Evolutionary conservation across 1,140 invertebrate genomes (phyloP).

Genomic region (Dysdera silvatica): DNA sequence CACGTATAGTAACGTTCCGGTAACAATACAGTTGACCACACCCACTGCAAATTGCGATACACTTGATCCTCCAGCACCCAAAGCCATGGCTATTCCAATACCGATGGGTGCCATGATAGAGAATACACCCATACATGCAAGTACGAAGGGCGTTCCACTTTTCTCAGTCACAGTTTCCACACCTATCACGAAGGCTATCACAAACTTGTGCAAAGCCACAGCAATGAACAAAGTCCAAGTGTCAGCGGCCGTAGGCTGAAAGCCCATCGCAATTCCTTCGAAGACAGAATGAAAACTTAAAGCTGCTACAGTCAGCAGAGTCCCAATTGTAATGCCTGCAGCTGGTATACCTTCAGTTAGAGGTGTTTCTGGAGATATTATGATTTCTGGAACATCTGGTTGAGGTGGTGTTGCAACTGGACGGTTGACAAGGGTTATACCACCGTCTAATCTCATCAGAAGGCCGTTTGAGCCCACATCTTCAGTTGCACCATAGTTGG

Average conservation of each 20-base stretch:
- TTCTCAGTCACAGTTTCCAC: conserved; percentile 38
- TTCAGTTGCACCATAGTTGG: too few species aligned
- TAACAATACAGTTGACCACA: conserved; percentile 52
- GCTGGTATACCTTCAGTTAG: too few species aligned
- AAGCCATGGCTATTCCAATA: conserved; percentile 22
- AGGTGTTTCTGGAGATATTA: too few species aligned
- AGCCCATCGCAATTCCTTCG: conserved; percentile 74
- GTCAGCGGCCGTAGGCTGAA: conserved; percentile 54
- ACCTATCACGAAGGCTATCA: conserved; percentile 58
- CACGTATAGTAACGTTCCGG: conserved; percentile 83
- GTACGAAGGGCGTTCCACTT: background rate
- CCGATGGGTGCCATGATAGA: conserved; percentile 33
- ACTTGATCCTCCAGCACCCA: background rate
- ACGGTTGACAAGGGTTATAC: too few species aligned
- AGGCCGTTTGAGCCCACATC: too few species aligned
- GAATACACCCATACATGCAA: conserved; percentile 18
- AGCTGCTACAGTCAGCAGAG: conserved; percentile 46
- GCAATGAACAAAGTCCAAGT: conserved; percentile 76
- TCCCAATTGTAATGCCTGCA: too few species aligned
- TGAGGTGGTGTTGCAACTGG: too few species aligned
- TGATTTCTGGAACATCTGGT: too few species aligned
- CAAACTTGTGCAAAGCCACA: conserved; percentile 77
- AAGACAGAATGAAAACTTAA: conserved; percentile 83
- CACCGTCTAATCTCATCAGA: too few species aligned
- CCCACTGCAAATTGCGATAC: conserved; percentile 26